Conservation (phyloP, 2,888 invertebrate species). For the Leptopilina myrica region DNA sequence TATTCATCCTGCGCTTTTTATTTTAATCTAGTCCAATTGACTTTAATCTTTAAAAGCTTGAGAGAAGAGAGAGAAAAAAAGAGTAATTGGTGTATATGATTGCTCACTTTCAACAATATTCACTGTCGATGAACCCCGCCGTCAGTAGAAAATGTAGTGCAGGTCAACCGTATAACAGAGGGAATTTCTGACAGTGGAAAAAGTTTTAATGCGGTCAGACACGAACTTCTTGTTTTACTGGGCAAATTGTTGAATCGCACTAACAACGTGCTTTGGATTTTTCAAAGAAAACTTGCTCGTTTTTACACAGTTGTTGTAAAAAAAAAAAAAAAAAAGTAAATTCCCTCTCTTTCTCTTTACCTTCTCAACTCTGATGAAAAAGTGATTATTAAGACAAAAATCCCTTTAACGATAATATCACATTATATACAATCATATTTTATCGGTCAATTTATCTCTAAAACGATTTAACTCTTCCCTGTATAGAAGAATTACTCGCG, state of each 20-base stretch:
- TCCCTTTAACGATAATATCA: too few relatives aligned
- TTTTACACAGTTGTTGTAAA: too few relatives aligned
- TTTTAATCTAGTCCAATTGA: neutral
- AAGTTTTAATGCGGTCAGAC: conserved; percentile 29
- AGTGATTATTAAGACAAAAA: too few relatives aligned
- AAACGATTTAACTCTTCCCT: neutral
- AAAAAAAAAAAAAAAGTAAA: neutral
- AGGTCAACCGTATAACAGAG: neutral
- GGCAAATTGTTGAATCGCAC: conserved; percentile 17
- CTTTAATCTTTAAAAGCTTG: neutral
- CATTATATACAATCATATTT: too few relatives aligned
- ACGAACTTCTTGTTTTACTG: neutral
- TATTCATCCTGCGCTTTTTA: neutral
- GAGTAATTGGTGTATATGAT: neutral
- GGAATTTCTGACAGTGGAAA: conserved; percentile 20
- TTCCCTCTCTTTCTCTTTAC: neutral
- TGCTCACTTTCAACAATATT: conserved; percentile 1
- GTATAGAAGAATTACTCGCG: neutral
- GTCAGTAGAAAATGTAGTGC: neutral
- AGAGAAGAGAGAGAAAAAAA: neutral
- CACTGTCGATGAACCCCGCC: neutral
- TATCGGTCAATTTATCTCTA: neutral
- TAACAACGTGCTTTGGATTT: conserved; percentile 11
- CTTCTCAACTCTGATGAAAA: neutral
- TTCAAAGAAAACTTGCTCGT: neutral